Conservation (phyloP, 1,140 invertebrate species). For the Bombus soroeensis region DNA sequence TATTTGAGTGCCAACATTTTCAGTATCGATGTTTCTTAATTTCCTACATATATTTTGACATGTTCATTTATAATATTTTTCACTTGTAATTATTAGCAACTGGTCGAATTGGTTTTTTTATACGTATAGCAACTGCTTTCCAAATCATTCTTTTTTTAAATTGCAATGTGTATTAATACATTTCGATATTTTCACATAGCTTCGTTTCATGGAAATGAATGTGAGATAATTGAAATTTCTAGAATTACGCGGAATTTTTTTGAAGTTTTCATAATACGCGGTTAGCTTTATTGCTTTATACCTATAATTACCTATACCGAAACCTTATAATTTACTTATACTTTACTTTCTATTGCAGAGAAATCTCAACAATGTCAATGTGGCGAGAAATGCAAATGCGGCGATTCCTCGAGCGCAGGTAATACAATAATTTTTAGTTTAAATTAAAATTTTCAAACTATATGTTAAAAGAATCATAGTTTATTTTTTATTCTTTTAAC, state of each 20-base stretch:
- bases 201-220: neutral
- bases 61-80: neutral
- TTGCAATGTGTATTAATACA: neutral
- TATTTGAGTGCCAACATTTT: neutral
- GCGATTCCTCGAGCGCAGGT: conserved; percentile 72
- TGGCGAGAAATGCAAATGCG: conserved; percentile 77
- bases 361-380: conserved; percentile 75
- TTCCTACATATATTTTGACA: neutral
- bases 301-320: no score
- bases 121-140: neutral
- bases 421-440: conserved; percentile 41
- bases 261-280: neutral
- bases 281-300: neutral
- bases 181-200: no score
- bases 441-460: neutral
- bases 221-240: neutral
- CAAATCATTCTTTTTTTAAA: neutral
- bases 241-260: neutral
- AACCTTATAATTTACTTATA: no score
- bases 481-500: neutral
- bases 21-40: neutral
- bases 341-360: conserved; percentile 63
- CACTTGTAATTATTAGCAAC: neutral
- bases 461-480: neutral
- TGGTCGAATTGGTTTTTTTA: neutral